Conservation (phyloP, 2,113 vertebrate species). For the Echinops telfairi region DNA sequence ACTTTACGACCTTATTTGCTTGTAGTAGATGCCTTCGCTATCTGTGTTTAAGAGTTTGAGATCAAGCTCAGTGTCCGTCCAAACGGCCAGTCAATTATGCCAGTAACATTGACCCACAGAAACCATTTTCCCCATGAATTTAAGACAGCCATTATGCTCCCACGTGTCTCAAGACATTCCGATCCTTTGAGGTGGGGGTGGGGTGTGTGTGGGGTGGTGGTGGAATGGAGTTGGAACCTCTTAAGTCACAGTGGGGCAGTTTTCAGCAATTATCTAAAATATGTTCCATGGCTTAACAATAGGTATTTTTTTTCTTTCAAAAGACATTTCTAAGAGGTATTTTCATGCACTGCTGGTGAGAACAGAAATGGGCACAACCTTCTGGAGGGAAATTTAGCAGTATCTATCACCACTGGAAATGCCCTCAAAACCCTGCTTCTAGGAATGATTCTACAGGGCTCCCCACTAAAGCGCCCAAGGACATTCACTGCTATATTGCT, state of each 20-base stretch:
- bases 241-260: constrained; percentile 72
- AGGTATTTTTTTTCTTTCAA: constrained; percentile 74
- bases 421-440: constrained; percentile 55
- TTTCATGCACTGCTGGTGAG: constrained; percentile 66
- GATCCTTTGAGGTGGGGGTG: not conserved
- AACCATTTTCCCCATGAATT: constrained; percentile 31
- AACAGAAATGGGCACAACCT: constrained; percentile 72
- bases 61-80: constrained; percentile 53
- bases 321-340: constrained; percentile 74
- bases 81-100: constrained; percentile 47
- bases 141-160: constrained; percentile 68
- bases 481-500: not conserved
- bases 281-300: constrained; percentile 75
- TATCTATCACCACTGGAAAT: constrained; percentile 44
- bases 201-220: too few species aligned
- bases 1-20: constrained; percentile 50
- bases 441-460: constrained; percentile 55
- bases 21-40: constrained; percentile 42
- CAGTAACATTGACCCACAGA: constrained; percentile 56
- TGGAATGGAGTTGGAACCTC: not conserved
- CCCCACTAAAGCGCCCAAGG: constrained; percentile 17
- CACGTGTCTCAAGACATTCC: constrained; percentile 41
- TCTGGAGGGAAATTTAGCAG: constrained; percentile 70
- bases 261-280: constrained; percentile 74
- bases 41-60: constrained; percentile 48